Conservation (phyloP, 2,888 invertebrate species). For the Lasioglossum vierecki region DNA sequence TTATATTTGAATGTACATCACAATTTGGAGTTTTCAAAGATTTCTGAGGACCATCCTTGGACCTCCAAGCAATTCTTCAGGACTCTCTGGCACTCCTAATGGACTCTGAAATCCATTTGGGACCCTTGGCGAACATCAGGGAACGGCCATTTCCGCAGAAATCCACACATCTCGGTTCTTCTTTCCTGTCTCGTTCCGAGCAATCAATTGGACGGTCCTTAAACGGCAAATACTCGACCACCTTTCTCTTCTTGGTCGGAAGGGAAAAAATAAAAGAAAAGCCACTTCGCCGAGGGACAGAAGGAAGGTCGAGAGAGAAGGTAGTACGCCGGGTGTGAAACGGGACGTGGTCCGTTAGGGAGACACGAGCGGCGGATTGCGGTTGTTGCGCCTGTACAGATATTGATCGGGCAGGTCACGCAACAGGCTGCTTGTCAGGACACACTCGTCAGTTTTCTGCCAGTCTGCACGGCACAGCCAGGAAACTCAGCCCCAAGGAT, state of each 20-base stretch:
- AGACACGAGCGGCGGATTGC: slow-evolving; percentile 65
- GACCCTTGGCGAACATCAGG: neutral
- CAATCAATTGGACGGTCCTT: neutral
- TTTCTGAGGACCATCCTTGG: neutral
- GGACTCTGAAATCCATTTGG: neutral
- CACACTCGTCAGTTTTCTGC: slow-evolving; percentile 71
- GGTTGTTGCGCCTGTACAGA: slow-evolving; percentile 76
- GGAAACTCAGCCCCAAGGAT: slow-evolving; percentile 56
- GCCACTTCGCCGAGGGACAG: neutral
- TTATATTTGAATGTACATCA: neutral
- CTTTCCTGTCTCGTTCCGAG: neutral
- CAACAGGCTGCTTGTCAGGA: slow-evolving; percentile 80
- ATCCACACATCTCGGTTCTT: neutral
- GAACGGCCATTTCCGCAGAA: neutral
- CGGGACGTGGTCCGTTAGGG: slow-evolving; percentile 28
- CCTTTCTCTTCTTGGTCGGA: neutral
- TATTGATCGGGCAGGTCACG: slow-evolving; percentile 81
- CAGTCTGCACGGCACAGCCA: slow-evolving; percentile 22
- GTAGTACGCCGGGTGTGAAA: neutral
- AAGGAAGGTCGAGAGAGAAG: neutral
- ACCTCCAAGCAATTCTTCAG: neutral
- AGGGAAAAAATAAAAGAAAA: neutral
- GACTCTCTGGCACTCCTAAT: neutral
- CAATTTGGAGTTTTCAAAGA: accelerated
- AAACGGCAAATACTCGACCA: neutral